phyloP scores from a whole-genome alignment of 2,797 vertebrate genomes.

The Alexandromys oeconomus region DNA sequence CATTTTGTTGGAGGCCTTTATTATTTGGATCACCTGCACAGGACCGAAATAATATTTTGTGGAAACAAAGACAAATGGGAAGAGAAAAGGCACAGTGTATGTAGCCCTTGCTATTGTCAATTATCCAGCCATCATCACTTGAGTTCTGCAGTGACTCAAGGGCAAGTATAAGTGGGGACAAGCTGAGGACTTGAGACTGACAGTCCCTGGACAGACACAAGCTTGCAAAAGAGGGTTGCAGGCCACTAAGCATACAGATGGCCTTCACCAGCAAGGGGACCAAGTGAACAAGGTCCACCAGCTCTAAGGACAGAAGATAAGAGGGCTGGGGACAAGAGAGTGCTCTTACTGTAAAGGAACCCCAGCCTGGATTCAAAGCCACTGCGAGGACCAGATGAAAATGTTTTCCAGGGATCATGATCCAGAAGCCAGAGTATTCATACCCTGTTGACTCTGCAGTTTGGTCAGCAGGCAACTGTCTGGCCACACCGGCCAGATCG shows the following conservation, averaged over 20 bases:
- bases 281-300: background rate
- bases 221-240: background rate
- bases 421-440: background rate
- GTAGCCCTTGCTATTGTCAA: background rate
- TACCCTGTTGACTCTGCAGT: background rate
- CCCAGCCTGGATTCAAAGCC: background rate
- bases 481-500: background rate
- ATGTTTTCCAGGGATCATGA: background rate
- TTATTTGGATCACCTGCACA: background rate
- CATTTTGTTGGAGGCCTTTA: background rate
- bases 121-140: background rate
- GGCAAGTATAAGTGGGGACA: background rate
- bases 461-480: background rate
- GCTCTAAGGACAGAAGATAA: background rate
- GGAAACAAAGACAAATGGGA: background rate
- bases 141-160: background rate
- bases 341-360: background rate
- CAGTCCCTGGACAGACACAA: background rate
- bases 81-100: background rate
- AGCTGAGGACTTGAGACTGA: background rate
- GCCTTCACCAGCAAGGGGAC: background rate
- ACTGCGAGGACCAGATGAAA: background rate
- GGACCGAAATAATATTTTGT: slow-evolving; percentile 9
- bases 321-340: background rate
- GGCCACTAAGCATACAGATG: background rate